A percentile compares a stretch with the other conserved stretches of the same genome.
Conservation (phyloP, 2,113 vertebrate genomes). For the Butastur rufipennis region DNA sequence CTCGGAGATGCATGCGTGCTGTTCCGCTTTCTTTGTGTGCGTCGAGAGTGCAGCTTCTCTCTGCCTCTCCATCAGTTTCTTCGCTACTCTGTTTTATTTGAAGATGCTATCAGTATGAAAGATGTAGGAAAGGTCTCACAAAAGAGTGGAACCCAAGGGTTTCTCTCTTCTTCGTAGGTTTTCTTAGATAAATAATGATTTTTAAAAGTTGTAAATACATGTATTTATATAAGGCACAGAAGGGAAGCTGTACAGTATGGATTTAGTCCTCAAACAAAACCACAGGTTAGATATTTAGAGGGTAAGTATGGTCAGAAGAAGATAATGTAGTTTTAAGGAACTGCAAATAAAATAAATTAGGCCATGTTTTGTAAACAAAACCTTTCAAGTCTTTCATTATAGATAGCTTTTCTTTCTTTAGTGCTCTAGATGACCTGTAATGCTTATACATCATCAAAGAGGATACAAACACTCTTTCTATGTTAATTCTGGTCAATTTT, state of each 20-base stretch:
- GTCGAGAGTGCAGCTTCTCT: not conserved
- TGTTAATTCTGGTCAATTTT: not conserved
- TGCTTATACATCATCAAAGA: not conserved
- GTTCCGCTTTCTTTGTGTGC: not conserved
- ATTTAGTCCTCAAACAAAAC: not conserved
- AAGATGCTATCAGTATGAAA: not conserved
- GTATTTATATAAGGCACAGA: not conserved
- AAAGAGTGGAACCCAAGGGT: not conserved
- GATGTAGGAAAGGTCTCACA: not conserved
- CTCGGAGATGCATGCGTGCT: not conserved
- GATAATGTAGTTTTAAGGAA: not conserved
- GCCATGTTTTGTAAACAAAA: not conserved
- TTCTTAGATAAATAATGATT: not conserved
- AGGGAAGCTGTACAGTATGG: not conserved
- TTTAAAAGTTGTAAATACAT: not conserved
- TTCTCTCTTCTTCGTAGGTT: not conserved
- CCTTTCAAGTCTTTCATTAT: not conserved
- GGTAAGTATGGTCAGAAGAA: not conserved
- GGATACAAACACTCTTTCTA: not conserved
- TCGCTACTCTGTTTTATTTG: not conserved
- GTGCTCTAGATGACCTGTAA: not conserved
- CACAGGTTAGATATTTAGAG: not conserved
- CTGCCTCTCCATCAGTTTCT: not conserved
- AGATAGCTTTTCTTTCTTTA: not conserved
- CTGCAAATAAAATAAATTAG: not conserved